Conservation (phyloP, 2,888 invertebrate genomes). For the Polydrusus pterygomalis region DNA sequence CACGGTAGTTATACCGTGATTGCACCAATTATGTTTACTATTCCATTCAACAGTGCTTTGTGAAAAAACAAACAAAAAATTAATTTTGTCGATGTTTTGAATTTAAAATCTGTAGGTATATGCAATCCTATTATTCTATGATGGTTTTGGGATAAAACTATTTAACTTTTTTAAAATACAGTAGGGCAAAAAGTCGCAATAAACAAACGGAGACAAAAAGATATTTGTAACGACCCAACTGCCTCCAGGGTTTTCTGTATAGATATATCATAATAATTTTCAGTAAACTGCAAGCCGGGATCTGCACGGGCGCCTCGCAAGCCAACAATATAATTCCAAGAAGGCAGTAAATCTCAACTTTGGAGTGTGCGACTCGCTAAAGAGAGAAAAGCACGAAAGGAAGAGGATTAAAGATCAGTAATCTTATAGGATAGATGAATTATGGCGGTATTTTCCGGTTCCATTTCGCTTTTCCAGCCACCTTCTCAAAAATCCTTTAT, state of each 20-base stretch:
- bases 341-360: slow-evolving; percentile 83
- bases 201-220: slow-evolving; percentile 38
- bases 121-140: too few relatives aligned
- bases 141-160: too few relatives aligned
- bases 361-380: slow-evolving; percentile 73
- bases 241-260: slow-evolving; percentile 50
- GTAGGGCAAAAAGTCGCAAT: slow-evolving; percentile 12
- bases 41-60: too few relatives aligned
- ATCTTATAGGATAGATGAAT: slow-evolving; percentile 82
- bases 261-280: slow-evolving; percentile 75
- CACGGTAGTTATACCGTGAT: too few relatives aligned
- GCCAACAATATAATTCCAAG: slow-evolving; percentile 80
- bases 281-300: slow-evolving; percentile 71
- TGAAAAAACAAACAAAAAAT: too few relatives aligned
- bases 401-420: slow-evolving; percentile 86
- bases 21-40: too few relatives aligned
- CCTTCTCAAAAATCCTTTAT: slow-evolving; percentile 72
- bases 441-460: slow-evolving; percentile 76
- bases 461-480: slow-evolving; percentile 66
- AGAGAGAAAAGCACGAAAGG: slow-evolving; percentile 74
- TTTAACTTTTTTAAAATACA: too few relatives aligned
- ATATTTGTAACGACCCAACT: slow-evolving; percentile 23
- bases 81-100: too few relatives aligned
- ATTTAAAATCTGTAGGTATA: too few relatives aligned
- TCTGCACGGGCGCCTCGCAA: slow-evolving; percentile 64